Base-by-base conservation (phyloP, 2,113 vertebrate genomes). In the Atlantisia rogersi region DNA sequence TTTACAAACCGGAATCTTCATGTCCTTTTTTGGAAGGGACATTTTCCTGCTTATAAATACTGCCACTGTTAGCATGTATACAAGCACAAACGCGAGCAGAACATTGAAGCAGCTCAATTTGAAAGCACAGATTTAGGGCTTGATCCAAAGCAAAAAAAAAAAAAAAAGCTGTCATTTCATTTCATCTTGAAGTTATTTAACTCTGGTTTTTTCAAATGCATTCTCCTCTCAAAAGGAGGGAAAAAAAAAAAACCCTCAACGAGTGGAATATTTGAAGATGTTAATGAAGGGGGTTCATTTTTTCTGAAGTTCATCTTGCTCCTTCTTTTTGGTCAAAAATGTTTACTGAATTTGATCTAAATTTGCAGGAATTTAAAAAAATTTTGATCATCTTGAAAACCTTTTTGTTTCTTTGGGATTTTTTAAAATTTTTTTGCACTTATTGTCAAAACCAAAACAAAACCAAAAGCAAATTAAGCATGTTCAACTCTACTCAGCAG, bases 201-300 rank as follows among this genome's bases (percentile, higher is more conserved):
- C 28, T 63, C 40, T 82, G 24, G 12, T 28, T 94, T 94, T 67
- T 82, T 53, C 53, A 82, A 90, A 55, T 25, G 6, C 25, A 50
- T 92, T 95, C 40, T 87, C 15, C 35, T 89, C 69, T 77, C 20
- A 52, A 82, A 88, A 87, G 79, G 46, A 75, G 12, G 35, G 35
- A 35, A 5, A 15, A 4, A 44, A 69, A 70, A 29, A 63, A 44
- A 37, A 58, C 29, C 1, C 3, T 2, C 15, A 28, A 53, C 14
- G 81, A 81, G 86, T 63, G 50, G 89, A 88, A 76, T 64, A 52
- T 93, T 93, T 85, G 86, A 65, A 91, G 62, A 91, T 90, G 75
- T 73, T 85, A 85, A 56, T 73, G 69, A 91, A 79, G 65, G 20
- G 19, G 84, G 92, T 84, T 50, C 79, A 12, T 15, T 86, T 75